Evolutionary conservation across 2,888 invertebrate species (phyloP).

Genomic region (Archaeoteleia sp.): DNA sequence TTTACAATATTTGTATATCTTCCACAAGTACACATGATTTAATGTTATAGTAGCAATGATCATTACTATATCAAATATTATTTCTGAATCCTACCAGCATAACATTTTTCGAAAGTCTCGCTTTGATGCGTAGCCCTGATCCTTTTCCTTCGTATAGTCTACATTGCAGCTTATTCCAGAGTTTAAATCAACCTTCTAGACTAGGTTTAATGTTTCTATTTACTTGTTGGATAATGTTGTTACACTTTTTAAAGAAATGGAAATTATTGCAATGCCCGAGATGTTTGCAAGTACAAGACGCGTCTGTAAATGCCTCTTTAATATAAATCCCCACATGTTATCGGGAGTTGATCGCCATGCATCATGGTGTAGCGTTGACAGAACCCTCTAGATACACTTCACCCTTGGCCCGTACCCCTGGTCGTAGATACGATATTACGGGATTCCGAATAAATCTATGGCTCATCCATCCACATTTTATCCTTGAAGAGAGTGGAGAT

Average conservation of each 20-base stretch:
- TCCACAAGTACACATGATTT: too few species aligned
- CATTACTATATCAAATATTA: too few species aligned
- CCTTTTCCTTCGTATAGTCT: too few species aligned
- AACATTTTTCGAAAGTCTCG: too few species aligned
- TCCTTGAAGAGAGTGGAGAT: slow-evolving; percentile 61
- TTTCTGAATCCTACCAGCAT: too few species aligned
- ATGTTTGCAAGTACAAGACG: slow-evolving; percentile 24
- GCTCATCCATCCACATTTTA: slow-evolving; percentile 74
- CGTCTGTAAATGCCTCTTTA: slow-evolving; percentile 63
- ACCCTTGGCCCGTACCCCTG: slow-evolving; percentile 55
- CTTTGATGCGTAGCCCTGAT: too few species aligned
- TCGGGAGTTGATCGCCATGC: slow-evolving; percentile 71
- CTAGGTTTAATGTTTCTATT: too few species aligned
- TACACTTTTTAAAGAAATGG: background rate
- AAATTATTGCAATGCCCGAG: slow-evolving; percentile 32
- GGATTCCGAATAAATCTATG: slow-evolving; percentile 72
- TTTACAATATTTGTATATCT: too few species aligned
- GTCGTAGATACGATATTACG: slow-evolving; percentile 70
- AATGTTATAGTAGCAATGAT: too few species aligned
- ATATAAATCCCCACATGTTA: slow-evolving; percentile 68
- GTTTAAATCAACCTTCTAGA: too few species aligned
- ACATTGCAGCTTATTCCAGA: too few species aligned
- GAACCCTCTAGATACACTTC: slow-evolving; percentile 62
- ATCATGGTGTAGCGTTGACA: slow-evolving; percentile 70
- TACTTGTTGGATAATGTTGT: too few species aligned